Base-by-base conservation (phyloP, 2,113 vertebrate genomes). In the Micronisus gabar region DNA sequence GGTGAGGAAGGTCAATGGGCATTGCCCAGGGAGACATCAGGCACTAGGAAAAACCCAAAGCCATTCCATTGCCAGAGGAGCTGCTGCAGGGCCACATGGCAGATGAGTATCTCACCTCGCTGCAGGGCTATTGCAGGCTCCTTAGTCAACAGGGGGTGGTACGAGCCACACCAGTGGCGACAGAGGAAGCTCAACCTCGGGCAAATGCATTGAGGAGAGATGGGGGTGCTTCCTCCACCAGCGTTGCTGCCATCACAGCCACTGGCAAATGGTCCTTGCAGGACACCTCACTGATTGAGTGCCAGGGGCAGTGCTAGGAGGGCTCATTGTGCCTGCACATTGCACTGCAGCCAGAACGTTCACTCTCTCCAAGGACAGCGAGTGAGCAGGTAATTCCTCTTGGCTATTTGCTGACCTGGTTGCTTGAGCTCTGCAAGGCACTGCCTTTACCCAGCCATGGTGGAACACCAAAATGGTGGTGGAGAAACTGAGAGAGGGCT, bases 301-400 rank as follows among this genome's bases (percentile, higher is more conserved):
- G n/a, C 59, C 41, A 68, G 53, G 29, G 71, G 62, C 62, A 13
- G 34, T 10, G 3, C 38, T 47, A 15, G 22, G 10, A 95, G 45
- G 27, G 17, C 38, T 75, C 9, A 0, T 10, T 0, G 1, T 7
- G 27, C 66, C 70, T 59, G 55, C 36, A 7, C 14, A 2, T 25
- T 2, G 0, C 65, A 67, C 34, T 4, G 2, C 65, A 32, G 25
- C 74, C 4, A 21, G 79, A 95, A 36, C 26, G 19, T 26, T 36
- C 41, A 1, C 21, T 22, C 71, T 68, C 74, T 68, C 30, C 10
- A 5, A 86, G 93, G 72, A 86, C 82, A 8, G 38, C 7, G 1
- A 88, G 50, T 2, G 2, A 78, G 71, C 86, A 97, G 84, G 81
- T 96, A 96, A 96, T 34, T 86, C 47, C 47, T 92, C 32, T 41